Evolutionary conservation across 2,113 vertebrate species (phyloP), one percentile per base, ranked within the genome.

Genomic region (Helogale parvula): DNA sequence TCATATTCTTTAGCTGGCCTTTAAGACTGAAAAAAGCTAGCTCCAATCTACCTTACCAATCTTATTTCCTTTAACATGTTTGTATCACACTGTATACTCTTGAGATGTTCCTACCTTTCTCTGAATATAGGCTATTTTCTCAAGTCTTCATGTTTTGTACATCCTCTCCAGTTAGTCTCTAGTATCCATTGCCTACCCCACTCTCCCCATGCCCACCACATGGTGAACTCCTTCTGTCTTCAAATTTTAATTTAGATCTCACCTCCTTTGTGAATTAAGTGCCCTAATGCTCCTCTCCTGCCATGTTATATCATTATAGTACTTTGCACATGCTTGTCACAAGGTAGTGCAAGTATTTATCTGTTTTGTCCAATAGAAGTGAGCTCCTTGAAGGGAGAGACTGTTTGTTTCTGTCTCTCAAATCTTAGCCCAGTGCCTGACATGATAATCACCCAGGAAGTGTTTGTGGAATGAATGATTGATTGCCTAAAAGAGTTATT

Each of bases 351-450:
- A 90, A 69, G 4, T 88, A 86, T 92, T 93, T 92, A 23, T 45
- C 52, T 94, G 52, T 94, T 96, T 96, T 91, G 38, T 83, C 45
- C 35, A 77, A n/a, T 81, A 95, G 65, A 88, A 76, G 57, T 77
- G 35, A 94, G 29, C 63, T 96, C 50, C 63, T 65, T 80, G 77
- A 94, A 94, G 31, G 83, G 27, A 84, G 9, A 31, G 6, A 79
- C 29, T 94, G 38, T 83, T 74, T 88, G 88, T 93, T 91, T 94
- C 54, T 16, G 23, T 45, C 88, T 81, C n/a, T 95, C 81, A 85
- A 96, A 60, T 45, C 31, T 29, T 93, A 82, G 23, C 35, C 80
- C 68, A 79, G 33, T 60, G 38, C 41, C 33, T 95, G 88, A 97
- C 17, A 45, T 92, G 93, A 90, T 94, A 89, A 68, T 35, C 9